Evolutionary conservation across 2,888 invertebrate genomes (phyloP), one percentile per base, ranked within the genome.

Genomic region (Amphipyra tragopoginis): DNA sequence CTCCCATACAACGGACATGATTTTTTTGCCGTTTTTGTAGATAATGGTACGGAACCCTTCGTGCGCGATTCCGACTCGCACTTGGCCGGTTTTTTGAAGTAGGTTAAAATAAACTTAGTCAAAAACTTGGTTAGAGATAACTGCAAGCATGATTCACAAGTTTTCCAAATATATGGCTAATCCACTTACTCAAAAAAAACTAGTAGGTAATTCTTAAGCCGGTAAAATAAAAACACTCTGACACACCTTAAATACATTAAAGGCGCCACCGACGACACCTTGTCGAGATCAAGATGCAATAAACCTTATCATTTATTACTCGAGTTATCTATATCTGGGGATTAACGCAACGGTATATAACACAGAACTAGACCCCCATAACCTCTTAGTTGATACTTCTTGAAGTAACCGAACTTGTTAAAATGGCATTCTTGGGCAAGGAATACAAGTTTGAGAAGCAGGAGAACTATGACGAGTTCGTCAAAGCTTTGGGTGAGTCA

Each of bases 361-460:
- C 13, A 2, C 7, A 36, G 5, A 11, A 4, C 6, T 29, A 7
- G 34, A 38, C 34, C 39, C 33, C 40, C 43, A 5, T 10, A 8
- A 11, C 11, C n/a, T 42, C 39, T 64, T 21, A 75, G 60, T 66
- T 53, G 55, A 53, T 38, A 26, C 15, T n/a, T 21, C 26, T 26
- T 36, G 4, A 14, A 56, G 34, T 40, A 29, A 11, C 5, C 36
- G 36, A 42, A 63, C 48, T 9, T 15, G 36, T 33, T 40, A 83
- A 82, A 66, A 88, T 90, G 88, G 68, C 86, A n/a, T 88, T 79
- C 75, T 57, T 82, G 15, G 88, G 86, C 61, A 85, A 86, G 55
- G 75, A 79, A 14, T 90, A 83, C 79, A 79, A 68, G 36, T 81
- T 76, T 47, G 81, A 72, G 1, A 85, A 55, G 36, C 79, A 86